Evolutionary conservation across 2,113 vertebrate genomes (phyloP).

Genomic region (Lophotis ruficrista): DNA sequence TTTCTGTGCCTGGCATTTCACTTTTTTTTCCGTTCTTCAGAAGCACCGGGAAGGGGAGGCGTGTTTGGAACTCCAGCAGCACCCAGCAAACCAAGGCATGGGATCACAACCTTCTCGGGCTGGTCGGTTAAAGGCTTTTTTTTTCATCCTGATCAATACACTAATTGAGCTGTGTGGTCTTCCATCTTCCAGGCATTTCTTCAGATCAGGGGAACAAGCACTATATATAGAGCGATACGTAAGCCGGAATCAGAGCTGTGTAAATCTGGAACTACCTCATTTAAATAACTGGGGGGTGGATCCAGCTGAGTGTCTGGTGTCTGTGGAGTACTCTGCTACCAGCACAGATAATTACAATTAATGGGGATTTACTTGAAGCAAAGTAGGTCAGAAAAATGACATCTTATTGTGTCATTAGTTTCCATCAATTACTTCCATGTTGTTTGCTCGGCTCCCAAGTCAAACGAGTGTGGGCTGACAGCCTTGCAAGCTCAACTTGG

Average conservation of each 20-base stretch:
- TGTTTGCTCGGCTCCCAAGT: slow-evolving; percentile 58
- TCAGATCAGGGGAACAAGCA: slow-evolving; percentile 27
- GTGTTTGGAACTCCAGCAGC: background rate
- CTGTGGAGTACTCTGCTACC: background rate
- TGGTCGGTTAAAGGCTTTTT: background rate
- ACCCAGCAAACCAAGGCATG: background rate
- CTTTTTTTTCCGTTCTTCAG: background rate
- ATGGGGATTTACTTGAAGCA: slow-evolving; percentile 40
- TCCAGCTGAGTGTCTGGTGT: slow-evolving; percentile 2
- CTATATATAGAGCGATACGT: slow-evolving; percentile 2
- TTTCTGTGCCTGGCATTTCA: background rate
- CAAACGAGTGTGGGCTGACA: slow-evolving; percentile 45
- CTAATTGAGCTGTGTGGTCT: slow-evolving; percentile 37
- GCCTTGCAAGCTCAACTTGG: slow-evolving; percentile 47
- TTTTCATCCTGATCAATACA: background rate
- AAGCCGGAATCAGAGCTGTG: slow-evolving; percentile 16
- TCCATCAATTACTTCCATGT: slow-evolving; percentile 60
- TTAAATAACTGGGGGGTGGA: slow-evolving; percentile 28
- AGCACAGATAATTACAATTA: slow-evolving; percentile 46
- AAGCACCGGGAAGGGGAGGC: background rate
- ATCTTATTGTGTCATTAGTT: slow-evolving; percentile 55
- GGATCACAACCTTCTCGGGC: background rate
- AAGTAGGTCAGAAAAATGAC: slow-evolving; percentile 59
- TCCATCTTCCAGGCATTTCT: slow-evolving; percentile 52
- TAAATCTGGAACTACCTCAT: slow-evolving; percentile 27